Evolutionary conservation across 2,113 vertebrate genomes (phyloP).

Genomic region (Phalacrocorax brasilianus): DNA sequence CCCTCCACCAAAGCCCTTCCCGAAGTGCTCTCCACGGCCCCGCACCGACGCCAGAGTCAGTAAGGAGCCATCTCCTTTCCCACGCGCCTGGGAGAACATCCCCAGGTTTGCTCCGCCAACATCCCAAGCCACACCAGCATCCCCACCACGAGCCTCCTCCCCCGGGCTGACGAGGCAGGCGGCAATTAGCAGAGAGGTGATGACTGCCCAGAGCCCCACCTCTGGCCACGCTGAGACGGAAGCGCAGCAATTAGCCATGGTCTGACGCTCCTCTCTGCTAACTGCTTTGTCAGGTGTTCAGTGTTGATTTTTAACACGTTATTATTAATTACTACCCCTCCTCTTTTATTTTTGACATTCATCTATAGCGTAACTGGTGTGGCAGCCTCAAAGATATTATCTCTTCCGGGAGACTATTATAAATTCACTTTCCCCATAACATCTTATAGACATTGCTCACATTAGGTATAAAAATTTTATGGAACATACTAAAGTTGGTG

Average conservation of each 20-base stretch:
- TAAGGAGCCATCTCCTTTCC: background rate
- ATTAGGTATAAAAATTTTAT: slow-evolving; percentile 49
- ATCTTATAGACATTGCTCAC: slow-evolving; percentile 10
- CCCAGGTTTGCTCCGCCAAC: background rate
- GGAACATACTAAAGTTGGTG: slow-evolving; percentile 9
- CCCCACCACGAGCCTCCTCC: rapidly evolving
- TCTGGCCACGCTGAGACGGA: background rate
- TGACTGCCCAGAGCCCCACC: background rate
- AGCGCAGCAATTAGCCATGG: background rate
- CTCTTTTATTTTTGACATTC: background rate
- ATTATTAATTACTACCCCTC: background rate
- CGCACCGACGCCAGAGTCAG: background rate
- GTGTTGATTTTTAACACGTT: background rate
- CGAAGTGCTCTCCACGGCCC: rapidly evolving
- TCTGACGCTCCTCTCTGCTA: background rate
- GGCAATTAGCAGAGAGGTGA: background rate
- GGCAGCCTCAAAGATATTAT: background rate
- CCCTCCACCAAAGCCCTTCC: too few relatives aligned
- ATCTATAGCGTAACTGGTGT: background rate
- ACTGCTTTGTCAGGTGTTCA: background rate
- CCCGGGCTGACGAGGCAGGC: background rate
- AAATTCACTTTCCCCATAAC: background rate
- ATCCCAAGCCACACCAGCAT: rapidly evolving
- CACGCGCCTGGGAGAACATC: background rate
- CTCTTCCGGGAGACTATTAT: slow-evolving; percentile 3